Percentiles rank a stretch among this genome's conserved stretches.
Conservation (phyloP, 2,888 invertebrate species). For the Drosophila birchii region DNA sequence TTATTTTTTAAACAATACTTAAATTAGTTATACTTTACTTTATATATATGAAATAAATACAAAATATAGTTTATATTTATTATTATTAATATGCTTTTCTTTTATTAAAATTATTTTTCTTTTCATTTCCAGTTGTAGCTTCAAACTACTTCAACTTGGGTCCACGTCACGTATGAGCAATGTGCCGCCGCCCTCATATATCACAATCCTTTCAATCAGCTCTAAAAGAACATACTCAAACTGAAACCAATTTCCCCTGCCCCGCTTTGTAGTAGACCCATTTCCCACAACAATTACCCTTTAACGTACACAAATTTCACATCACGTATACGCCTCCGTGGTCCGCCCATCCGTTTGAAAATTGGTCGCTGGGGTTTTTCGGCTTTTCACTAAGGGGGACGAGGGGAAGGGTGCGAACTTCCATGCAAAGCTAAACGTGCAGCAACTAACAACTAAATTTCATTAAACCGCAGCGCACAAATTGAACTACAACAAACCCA, state of each 20-base stretch:
- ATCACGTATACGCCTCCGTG: constrained; percentile 49
- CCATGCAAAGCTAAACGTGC: constrained; percentile 75
- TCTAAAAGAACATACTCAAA: constrained; percentile 17
- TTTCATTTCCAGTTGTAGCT: background rate
- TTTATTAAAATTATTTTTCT: no score
- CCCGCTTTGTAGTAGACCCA: constrained; percentile 21
- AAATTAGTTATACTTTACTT: no score
- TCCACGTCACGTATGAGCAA: constrained; percentile 23
- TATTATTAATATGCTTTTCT: no score
- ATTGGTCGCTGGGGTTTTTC: constrained; percentile 27
- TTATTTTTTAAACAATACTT: no score
- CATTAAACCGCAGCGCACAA: constrained; percentile 77
- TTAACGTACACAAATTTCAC: constrained; percentile 49
- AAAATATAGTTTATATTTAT: no score
- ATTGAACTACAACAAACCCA: constrained; percentile 72
- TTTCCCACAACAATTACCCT: constrained; percentile 56
- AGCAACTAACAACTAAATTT: constrained; percentile 79
- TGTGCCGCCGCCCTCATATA: constrained; percentile 23
- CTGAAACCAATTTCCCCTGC: constrained; percentile 22
- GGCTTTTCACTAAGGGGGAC: background rate
- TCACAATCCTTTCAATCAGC: constrained; percentile 49
- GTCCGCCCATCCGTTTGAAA: constrained; percentile 32
- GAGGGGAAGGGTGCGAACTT: constrained; percentile 1
- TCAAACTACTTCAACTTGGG: background rate
- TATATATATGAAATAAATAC: no score